Evolutionary conservation across 2,888 invertebrate genomes (phyloP).

Genomic region (Lithophane ornitopus): DNA sequence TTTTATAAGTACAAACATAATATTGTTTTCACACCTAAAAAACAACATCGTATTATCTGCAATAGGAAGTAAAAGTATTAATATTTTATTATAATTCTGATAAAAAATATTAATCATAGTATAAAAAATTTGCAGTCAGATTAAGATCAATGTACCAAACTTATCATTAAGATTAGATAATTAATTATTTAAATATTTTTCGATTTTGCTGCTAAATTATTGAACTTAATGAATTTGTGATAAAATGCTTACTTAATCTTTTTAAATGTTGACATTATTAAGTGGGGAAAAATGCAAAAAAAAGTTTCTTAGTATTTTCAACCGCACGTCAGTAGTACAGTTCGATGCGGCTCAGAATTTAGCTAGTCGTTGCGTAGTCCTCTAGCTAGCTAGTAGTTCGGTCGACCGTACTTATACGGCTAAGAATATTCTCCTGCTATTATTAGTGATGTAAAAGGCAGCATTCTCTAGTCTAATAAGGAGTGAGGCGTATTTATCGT

Average conservation of each 20-base stretch:
- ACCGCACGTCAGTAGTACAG: too few species aligned
- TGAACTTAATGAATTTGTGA: background rate
- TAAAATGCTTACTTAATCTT: background rate
- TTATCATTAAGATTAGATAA: constrained; percentile 4
- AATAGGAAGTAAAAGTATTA: background rate
- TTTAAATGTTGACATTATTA: too few species aligned
- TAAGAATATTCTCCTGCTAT: too few species aligned
- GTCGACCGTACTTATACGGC: too few species aligned
- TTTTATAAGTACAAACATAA: background rate
- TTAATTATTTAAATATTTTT: constrained; percentile 4
- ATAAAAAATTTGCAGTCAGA: background rate
- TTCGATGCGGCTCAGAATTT: too few species aligned
- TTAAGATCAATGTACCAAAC: constrained; percentile 14
- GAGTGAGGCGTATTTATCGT: too few species aligned
- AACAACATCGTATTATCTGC: background rate
- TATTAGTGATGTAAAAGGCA: too few species aligned
- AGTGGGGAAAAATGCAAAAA: background rate
- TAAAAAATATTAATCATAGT: background rate
- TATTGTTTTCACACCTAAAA: background rate
- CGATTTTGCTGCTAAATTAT: background rate
- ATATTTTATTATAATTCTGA: background rate
- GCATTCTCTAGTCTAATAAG: too few species aligned
- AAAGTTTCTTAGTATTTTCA: background rate
- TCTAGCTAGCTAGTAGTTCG: too few species aligned
- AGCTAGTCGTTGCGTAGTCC: too few species aligned